These are phyloP conservation scores for Sarcophaga peregrina DNA, from an alignment of 1,140 invertebrate genomes.

Conservation along the genomic window DNA sequence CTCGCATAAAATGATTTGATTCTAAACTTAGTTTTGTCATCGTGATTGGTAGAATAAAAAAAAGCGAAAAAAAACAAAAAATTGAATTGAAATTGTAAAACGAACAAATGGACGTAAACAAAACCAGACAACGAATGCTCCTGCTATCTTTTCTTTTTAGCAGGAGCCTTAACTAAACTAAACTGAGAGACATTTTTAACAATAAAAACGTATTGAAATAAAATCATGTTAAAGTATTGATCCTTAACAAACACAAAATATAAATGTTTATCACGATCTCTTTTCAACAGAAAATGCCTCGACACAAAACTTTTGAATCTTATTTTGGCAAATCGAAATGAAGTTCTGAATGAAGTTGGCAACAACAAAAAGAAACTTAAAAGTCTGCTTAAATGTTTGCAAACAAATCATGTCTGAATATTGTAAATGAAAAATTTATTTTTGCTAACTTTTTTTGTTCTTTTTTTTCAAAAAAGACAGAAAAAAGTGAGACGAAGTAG, in stretches of 20 bases:
- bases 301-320: background rate
- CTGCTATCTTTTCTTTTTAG: background rate
- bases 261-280: slow-evolving; percentile 40
- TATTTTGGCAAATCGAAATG: background rate
- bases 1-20: background rate
- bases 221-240: slow-evolving; percentile 41
- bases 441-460: slow-evolving; percentile 23
- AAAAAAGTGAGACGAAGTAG: background rate
- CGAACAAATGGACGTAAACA: too few relatives aligned
- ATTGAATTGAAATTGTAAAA: background rate
- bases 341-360: background rate
- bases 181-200: background rate
- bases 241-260: slow-evolving; percentile 40
- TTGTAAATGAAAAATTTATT: slow-evolving; percentile 39
- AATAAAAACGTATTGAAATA: slow-evolving; percentile 33
- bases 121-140: too few relatives aligned
- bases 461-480: background rate
- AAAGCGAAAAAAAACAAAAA: background rate
- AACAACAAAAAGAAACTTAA: background rate
- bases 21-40: slow-evolving; percentile 10
- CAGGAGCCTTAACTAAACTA: background rate
- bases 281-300: background rate
- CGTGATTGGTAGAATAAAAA: background rate
- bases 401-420: slow-evolving; percentile 40
- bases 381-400: slow-evolving; percentile 29